Conservation (phyloP, 2,888 invertebrate species). For the Protonemura montana region DNA sequence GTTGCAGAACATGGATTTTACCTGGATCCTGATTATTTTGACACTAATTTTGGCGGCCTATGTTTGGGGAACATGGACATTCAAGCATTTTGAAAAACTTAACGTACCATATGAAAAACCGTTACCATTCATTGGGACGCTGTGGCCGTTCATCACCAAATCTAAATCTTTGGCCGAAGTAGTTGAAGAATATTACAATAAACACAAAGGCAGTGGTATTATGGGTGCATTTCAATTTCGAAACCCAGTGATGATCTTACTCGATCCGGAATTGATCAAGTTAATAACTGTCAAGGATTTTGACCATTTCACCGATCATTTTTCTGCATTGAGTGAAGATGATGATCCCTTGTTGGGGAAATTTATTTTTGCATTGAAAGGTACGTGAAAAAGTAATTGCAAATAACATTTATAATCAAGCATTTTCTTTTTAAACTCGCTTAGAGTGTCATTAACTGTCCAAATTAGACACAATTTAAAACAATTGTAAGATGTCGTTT, state of each 20-base stretch:
- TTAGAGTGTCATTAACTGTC: too few species aligned
- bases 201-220: background rate
- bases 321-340: conserved; percentile 57
- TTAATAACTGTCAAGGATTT: conserved; percentile 66
- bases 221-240: conserved; percentile 61
- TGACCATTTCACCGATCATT: conserved; percentile 64
- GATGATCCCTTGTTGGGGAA: conserved; percentile 63
- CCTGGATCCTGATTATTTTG: background rate
- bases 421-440: too few species aligned
- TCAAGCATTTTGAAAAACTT: conserved; percentile 13
- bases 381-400: conserved; percentile 33
- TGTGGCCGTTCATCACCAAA: background rate
- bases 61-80: conserved; percentile 23
- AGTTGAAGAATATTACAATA: background rate
- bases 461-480: too few species aligned
- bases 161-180: background rate
- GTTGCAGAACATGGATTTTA: background rate
- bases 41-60: background rate
- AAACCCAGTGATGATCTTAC: conserved; percentile 59
- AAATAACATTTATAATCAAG: too few species aligned
- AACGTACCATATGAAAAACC: conserved; percentile 7
- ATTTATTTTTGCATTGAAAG: conserved; percentile 36
- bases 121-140: background rate
- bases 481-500: background rate
- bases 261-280: conserved; percentile 65